Conservation (phyloP, 23 tunicate species). For the Styela plicata region DNA sequence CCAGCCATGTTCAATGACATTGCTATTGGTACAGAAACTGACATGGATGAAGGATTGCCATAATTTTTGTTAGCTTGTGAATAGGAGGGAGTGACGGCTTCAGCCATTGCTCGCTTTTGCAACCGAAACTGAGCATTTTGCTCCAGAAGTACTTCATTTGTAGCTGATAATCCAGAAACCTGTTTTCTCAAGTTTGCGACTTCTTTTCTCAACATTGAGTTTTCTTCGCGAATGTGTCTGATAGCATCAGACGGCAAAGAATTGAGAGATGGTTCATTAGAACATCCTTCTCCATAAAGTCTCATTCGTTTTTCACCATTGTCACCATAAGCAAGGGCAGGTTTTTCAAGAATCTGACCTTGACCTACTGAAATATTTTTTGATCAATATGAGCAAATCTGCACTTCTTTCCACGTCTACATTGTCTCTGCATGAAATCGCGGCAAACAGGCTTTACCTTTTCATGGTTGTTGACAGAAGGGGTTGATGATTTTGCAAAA, state of each 20-base stretch:
- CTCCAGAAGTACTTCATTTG: conserved; percentile 94
- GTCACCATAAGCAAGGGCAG: not conserved
- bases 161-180: conserved; percentile 92
- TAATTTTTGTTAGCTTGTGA: conserved; percentile 11
- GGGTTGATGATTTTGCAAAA: conserved; percentile 28
- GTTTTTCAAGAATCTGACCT: not conserved
- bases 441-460: conserved; percentile 77
- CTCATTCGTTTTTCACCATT: conserved; percentile 7
- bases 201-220: conserved; percentile 53
- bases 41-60: conserved; percentile 16
- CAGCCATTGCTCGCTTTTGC: conserved; percentile 52
- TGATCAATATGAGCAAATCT: conserved; percentile 67
- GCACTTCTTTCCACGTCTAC: conserved; percentile 91
- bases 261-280: not conserved
- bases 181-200: conserved; percentile 81
- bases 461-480: not conserved
- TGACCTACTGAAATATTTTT: not conserved
- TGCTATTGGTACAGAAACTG: conserved; percentile 32
- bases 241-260: conserved; percentile 15
- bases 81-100: not conserved
- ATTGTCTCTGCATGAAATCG: conserved; percentile 58
- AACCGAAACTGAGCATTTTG: conserved; percentile 97
- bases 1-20: conserved; percentile 31
- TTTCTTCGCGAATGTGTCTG: conserved; percentile 73
- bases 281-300: not conserved